Conservation (phyloP, 2,797 vertebrate species). For the Poecilia velifera region DNA sequence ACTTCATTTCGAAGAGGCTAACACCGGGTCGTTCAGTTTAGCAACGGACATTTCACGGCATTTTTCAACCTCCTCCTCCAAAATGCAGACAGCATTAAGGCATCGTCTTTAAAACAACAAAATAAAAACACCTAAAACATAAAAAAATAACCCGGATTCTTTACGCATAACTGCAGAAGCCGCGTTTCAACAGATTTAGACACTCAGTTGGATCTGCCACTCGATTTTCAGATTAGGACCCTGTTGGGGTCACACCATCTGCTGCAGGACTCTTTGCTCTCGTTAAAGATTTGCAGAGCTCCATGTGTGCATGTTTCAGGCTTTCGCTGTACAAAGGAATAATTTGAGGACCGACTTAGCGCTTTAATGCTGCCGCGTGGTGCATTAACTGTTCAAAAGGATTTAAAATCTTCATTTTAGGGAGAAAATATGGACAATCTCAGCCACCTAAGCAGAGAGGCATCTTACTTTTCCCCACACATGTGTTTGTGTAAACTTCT, state of each 20-base stretch:
- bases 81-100: neutral
- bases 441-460: too few species aligned
- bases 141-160: neutral
- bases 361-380: neutral
- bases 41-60: neutral
- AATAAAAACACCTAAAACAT: neutral
- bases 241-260: neutral
- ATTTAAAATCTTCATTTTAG: neutral
- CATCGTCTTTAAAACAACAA: neutral
- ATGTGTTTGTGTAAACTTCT: neutral
- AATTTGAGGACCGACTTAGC: neutral
- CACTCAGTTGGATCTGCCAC: neutral
- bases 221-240: neutral
- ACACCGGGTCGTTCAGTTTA: neutral
- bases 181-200: neutral
- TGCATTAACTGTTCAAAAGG: neutral
- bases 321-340: neutral
- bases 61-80: neutral
- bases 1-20: constrained; percentile 13
- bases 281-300: neutral
- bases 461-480: neutral
- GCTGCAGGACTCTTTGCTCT: neutral
- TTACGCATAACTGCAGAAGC: neutral
- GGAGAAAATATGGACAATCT: neutral
- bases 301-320: constrained; percentile 6